phyloP scores from a whole-genome alignment of 2,797 vertebrate genomes.

The Florisuga fusca region DNA sequence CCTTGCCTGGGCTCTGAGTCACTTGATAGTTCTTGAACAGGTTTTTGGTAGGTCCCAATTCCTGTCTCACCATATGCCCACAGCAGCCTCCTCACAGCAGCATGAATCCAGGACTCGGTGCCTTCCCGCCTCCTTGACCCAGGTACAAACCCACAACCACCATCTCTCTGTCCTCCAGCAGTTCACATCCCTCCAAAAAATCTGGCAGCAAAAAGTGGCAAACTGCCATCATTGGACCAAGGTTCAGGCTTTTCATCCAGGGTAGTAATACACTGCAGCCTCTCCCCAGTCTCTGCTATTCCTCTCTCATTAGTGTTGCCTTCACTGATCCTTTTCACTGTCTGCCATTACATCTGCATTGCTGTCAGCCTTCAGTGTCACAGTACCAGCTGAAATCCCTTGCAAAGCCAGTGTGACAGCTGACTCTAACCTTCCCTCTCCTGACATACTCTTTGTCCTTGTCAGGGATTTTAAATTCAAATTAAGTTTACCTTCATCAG shows the following conservation, averaged over 20 bases:
- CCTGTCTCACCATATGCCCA: background rate
- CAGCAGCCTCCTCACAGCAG: background rate
- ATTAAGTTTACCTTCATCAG: background rate
- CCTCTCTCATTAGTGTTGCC: background rate
- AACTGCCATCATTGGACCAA: background rate
- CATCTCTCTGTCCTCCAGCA: background rate
- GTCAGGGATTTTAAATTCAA: background rate
- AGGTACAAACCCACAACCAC: background rate
- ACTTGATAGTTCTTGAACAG: background rate
- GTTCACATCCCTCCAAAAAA: background rate
- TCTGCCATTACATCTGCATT: background rate
- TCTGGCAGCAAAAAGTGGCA: background rate
- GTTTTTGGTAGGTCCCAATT: background rate
- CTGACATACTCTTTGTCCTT: background rate
- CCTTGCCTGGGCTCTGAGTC: background rate
- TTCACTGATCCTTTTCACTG: background rate
- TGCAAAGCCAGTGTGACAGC: background rate
- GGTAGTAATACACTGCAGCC: fast-evolving
- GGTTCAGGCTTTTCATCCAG: background rate
- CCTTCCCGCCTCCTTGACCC: background rate
- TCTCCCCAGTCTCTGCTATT: background rate
- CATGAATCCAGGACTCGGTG: background rate
- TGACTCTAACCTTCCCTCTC: background rate
- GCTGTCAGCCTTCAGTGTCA: fast-evolving
- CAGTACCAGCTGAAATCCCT: background rate